Conservation (phyloP, 2,113 vertebrate species). For the Protobothrops mucrosquamatus region DNA sequence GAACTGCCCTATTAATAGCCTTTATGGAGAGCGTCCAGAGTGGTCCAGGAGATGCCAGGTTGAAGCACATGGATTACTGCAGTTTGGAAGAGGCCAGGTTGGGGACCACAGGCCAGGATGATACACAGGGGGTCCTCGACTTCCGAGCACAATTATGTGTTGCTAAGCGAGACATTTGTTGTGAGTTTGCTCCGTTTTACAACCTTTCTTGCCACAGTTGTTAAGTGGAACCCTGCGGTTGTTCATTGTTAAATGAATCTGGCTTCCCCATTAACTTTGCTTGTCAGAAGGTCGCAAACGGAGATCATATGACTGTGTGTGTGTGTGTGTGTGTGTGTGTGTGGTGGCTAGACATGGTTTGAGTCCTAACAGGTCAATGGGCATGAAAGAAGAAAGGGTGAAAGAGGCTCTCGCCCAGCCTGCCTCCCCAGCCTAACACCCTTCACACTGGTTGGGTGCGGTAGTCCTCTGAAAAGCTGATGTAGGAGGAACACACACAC, state of each 20-base stretch:
- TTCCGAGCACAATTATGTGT: not conserved
- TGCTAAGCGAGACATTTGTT: not conserved
- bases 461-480: not conserved
- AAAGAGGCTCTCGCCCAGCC: too few species aligned
- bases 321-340: too few species aligned
- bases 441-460: not conserved
- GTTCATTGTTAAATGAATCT: not conserved
- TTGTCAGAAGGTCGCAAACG: not conserved
- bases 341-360: not conserved
- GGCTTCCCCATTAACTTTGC: not conserved
- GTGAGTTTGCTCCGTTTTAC: not conserved
- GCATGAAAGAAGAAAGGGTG: not conserved
- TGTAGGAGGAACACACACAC: not conserved
- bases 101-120: not conserved
- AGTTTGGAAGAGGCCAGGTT: not conserved
- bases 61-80: not conserved
- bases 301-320: not conserved
- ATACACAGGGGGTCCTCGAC: too few species aligned
- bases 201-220: not conserved
- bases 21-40: constrained; percentile 30
- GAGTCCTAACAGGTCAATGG: not conserved
- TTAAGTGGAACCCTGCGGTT: not conserved
- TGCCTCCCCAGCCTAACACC: not conserved
- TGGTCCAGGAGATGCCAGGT: constrained; percentile 32
- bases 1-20: constrained; percentile 54